Base-by-base conservation (phyloP, 2,113 vertebrate species). In the Pygoscelis adeliae region DNA sequence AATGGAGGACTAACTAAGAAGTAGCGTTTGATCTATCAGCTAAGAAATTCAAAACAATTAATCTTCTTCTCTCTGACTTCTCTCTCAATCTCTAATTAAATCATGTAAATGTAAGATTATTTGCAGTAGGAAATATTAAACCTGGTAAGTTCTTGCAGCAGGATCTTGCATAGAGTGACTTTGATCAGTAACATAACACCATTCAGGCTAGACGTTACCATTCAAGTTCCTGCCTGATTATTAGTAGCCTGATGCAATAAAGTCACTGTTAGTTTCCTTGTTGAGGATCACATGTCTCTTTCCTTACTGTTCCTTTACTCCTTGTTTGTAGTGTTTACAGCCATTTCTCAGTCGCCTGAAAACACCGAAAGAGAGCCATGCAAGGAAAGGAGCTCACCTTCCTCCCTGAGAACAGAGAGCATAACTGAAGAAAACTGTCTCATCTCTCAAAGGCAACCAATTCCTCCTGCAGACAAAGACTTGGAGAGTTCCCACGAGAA, bases 321-420 rank as follows among this genome's bases (percentile, higher is more conserved):
- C 6, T 44, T 86, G 34, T 78, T 72, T 90, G 9, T 44, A 94
- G 95, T 62, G 11, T 66, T 96, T 49, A 94, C 97, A 94, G 96
- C 85, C 13, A 52, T 94, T 95, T 93, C 92, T 90, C 96, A 95
- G 38, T 87, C 91, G 19, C 56, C 95, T 80, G 96, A 96, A 93
- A 76, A 94, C 46, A 74, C 66, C 5, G 87, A 84, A 67, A 97
- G 95, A 80, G 97, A 97, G 15, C 74, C 63, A 8, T 96, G 86
- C 25, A 97, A 95, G 91, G 97, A 98, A 72, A 96, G 95, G 89
- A 97, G 73, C n/a, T 92, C 83, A 9, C 72, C 93, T 82, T 30
- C 65, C 47, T 86, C 77, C 23, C 23, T 81, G 46, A 91, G 90
- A 74, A 83, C 78, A 47, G 97, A 95, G 73, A 94, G 77, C 76